Evolutionary conservation across 2,888 invertebrate species (phyloP).

Genomic region (Salticus scenicus): DNA sequence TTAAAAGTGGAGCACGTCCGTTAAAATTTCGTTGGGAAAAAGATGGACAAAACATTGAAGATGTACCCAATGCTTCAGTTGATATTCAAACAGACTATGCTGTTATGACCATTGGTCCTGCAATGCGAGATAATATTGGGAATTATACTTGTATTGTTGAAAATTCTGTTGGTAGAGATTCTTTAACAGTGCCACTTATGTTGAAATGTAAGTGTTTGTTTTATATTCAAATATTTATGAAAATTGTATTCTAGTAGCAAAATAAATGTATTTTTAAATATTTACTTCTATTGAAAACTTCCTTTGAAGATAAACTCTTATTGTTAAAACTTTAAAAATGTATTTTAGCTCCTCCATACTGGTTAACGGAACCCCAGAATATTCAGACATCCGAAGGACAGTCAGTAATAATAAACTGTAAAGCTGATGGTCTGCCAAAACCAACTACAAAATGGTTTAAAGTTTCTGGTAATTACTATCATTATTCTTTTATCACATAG

Average conservation of each 20-base stretch:
- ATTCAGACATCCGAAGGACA: slow-evolving; percentile 13
- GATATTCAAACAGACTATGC: slow-evolving; percentile 44
- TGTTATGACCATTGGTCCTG: slow-evolving; percentile 34
- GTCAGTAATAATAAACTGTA: neutral
- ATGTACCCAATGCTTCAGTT: slow-evolving; percentile 34
- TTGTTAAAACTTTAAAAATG: neutral
- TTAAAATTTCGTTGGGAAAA: slow-evolving; percentile 57
- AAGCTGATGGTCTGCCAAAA: slow-evolving; percentile 27
- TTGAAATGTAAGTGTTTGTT: slow-evolving; percentile 40
- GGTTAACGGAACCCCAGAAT: slow-evolving; percentile 20
- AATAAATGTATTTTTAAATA: no score
- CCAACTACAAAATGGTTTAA: slow-evolving; percentile 80
- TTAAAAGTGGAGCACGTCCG: slow-evolving; percentile 48
- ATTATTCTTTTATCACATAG: no score
- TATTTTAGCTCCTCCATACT: slow-evolving; percentile 25
- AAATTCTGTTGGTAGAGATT: slow-evolving; percentile 52
- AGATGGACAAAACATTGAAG: slow-evolving; percentile 36
- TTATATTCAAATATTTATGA: no score
- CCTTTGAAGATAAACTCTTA: neutral
- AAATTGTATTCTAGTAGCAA: no score
- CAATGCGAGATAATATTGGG: slow-evolving; percentile 39
- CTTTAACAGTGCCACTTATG: slow-evolving; percentile 26
- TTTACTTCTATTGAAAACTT: no score
- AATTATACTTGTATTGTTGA: slow-evolving; percentile 65
- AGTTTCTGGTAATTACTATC: slow-evolving; percentile 90